phyloP scores from a whole-genome alignment of 2,113 vertebrate genomes.

The Hiodon alosoides region DNA sequence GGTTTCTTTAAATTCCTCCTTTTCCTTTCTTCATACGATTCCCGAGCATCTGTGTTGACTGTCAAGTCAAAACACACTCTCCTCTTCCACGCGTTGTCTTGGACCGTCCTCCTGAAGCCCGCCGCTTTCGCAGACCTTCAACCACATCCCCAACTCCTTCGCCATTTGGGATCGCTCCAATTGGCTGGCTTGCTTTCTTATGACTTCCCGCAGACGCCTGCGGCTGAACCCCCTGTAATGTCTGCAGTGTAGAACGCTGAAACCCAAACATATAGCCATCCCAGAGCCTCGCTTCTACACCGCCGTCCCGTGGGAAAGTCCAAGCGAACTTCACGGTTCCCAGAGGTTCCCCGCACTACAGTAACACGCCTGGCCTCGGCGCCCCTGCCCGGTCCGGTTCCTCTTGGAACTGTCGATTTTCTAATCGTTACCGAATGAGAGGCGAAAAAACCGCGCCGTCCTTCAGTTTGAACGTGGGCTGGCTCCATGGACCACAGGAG shows the following conservation, averaged over 20 bases:
- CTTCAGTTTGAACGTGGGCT: conserved; percentile 25
- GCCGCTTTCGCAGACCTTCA: no score
- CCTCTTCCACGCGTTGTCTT: not conserved
- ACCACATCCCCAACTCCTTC: no score
- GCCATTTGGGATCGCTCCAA: not conserved
- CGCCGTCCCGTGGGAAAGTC: not conserved
- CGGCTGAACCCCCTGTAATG: no score
- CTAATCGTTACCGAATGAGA: conserved; percentile 53
- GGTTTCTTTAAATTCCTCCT: conserved; percentile 2
- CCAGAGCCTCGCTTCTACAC: not conserved
- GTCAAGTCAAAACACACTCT: not conserved
- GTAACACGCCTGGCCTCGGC: conserved; percentile 9
- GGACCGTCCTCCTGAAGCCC: not conserved
- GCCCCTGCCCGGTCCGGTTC: no score
- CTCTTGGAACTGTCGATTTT: conserved; percentile 29
- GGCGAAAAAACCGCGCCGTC: conserved; percentile 7
- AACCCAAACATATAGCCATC: no score
- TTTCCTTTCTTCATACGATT: not conserved
- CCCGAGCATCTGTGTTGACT: not conserved
- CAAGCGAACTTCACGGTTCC: conserved; percentile 19
- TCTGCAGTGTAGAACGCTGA: no score
- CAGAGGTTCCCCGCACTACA: conserved; percentile 26
- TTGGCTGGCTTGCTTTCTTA: not conserved
- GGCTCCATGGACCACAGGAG: conserved; percentile 46
- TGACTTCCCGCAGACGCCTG: no score